Percentiles rank a stretch among this genome's conserved stretches.
Evolutionary conservation across 2,113 vertebrate genomes (phyloP).

Genomic region (Cynopterus brachyotis): DNA sequence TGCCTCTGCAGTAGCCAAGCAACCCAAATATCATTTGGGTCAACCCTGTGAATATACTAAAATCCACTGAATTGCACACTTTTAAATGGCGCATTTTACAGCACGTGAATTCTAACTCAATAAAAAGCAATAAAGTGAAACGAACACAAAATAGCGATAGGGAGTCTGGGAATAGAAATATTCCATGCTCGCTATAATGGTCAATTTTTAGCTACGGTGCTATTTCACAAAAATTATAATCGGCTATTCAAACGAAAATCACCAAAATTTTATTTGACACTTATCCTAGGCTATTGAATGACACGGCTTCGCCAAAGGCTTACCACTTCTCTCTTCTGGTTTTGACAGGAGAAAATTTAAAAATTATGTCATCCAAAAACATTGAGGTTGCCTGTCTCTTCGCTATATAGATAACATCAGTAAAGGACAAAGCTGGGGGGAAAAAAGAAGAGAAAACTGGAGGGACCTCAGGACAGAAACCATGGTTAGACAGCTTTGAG

Average conservation of each 20-base stretch:
- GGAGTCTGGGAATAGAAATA: accelerated
- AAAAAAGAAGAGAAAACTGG: background rate
- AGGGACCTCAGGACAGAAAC: background rate
- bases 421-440: background rate
- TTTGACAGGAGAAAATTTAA: conserved; percentile 60
- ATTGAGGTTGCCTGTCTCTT: background rate
- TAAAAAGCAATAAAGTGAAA: background rate
- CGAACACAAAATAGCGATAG: accelerated
- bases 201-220: too few species aligned
- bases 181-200: accelerated
- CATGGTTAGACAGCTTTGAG: background rate
- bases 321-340: conserved; percentile 71
- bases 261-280: background rate
- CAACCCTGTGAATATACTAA: accelerated
- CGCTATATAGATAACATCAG: accelerated
- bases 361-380: conserved; percentile 63
- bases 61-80: accelerated
- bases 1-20: background rate
- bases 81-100: accelerated
- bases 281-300: background rate
- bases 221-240: background rate
- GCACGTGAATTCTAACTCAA: accelerated
- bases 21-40: background rate
- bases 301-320: conserved; percentile 21
- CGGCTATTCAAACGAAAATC: background rate